phyloP scores from a whole-genome alignment of 2,797 vertebrate genomes.

The Acrocephalus scirpaceus region DNA sequence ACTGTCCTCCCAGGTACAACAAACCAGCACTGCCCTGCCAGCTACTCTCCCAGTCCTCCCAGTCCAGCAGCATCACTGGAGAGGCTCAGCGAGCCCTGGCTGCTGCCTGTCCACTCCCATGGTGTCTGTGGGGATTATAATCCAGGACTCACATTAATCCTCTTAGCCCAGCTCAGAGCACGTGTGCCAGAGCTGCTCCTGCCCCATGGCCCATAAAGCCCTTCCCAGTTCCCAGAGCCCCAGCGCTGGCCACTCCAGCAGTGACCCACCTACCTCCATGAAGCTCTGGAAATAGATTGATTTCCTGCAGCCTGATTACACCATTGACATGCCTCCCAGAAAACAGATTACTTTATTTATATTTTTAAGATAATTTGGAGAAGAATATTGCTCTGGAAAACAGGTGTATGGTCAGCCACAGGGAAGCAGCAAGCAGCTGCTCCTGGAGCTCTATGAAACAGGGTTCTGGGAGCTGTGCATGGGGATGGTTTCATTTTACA shows the following conservation, averaged over 20 bases:
- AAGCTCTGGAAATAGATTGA: background rate
- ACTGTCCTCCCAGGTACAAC: background rate
- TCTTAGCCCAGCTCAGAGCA: background rate
- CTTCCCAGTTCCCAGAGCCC: background rate
- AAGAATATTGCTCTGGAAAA: background rate
- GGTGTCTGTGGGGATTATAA: background rate
- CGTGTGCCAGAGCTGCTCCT: background rate
- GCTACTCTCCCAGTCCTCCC: background rate
- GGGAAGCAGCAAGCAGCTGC: background rate
- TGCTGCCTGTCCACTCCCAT: background rate
- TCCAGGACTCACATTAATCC: background rate
- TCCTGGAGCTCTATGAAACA: background rate
- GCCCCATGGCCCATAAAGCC: background rate
- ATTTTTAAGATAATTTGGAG: background rate
- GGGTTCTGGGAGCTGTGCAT: background rate
- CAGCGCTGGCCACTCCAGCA: background rate
- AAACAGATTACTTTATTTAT: background rate
- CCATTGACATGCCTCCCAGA: background rate
- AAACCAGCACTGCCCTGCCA: background rate
- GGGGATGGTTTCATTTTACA: background rate
- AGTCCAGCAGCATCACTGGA: background rate
- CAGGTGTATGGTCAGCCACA: accelerated
- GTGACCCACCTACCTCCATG: background rate
- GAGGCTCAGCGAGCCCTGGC: background rate
- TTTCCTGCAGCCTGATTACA: background rate